Conservation (phyloP, 2,797 vertebrate species). For the Propithecus deckenii region DNA sequence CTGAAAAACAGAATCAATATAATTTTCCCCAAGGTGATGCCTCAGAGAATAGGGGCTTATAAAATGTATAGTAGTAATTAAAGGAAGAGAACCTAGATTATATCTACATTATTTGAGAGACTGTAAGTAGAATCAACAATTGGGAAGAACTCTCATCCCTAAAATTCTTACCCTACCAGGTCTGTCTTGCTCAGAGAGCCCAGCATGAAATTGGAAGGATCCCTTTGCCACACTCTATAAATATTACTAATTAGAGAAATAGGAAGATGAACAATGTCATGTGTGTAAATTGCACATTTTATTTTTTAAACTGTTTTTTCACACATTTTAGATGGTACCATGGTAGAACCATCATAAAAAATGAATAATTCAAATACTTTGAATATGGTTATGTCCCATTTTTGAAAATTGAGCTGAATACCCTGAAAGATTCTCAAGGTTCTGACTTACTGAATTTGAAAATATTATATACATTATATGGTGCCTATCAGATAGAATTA, state of each 20-base stretch:
- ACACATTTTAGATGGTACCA: neutral
- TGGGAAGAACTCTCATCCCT: neutral
- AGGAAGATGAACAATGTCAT: neutral
- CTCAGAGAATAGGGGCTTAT: neutral
- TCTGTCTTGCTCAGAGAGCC: neutral
- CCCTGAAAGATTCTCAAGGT: neutral
- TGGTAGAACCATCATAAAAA: neutral
- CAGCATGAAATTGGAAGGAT: neutral
- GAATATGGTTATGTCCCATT: neutral
- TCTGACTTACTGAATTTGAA: constrained; percentile 3
- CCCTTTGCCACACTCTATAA: neutral
- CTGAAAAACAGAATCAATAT: neutral
- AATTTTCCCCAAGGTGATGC: neutral
- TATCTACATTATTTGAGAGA: neutral
- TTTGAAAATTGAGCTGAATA: constrained; percentile 6
- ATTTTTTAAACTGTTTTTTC: neutral
- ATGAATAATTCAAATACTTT: neutral
- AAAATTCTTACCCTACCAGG: neutral
- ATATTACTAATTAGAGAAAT: neutral
- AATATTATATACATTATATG: neutral
- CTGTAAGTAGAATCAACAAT: neutral
- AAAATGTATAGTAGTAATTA: neutral
- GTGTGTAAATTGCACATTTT: neutral
- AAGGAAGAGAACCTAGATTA: neutral
- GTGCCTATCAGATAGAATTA: neutral